phyloP scores from a whole-genome alignment of 2,888 invertebrate species.

The Sipunculus nudus region DNA sequence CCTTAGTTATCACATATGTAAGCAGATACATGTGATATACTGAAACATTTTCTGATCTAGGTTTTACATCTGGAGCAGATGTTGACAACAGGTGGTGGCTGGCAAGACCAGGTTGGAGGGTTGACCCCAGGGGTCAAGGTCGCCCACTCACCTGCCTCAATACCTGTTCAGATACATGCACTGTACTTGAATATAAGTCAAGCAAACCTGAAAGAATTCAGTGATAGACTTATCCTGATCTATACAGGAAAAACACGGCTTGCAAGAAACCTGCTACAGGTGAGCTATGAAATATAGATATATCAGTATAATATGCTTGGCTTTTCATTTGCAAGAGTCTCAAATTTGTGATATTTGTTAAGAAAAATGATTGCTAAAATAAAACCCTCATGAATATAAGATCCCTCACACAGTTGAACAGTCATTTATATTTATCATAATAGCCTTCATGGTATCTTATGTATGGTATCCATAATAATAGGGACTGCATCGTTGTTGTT shows the following conservation, averaged over 20 bases:
- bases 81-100: slow-evolving; percentile 71
- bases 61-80: slow-evolving; percentile 70
- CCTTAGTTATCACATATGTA: background rate
- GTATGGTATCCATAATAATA: too few relatives aligned
- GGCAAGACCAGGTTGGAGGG: slow-evolving; percentile 72
- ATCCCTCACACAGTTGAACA: too few relatives aligned
- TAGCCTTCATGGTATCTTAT: too few relatives aligned
- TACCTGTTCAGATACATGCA: slow-evolving; percentile 62
- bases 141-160: slow-evolving; percentile 58
- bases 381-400: too few relatives aligned
- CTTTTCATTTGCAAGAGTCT: too few relatives aligned
- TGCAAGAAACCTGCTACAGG: slow-evolving; percentile 70
- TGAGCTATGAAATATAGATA: too few relatives aligned
- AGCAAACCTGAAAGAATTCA: slow-evolving; percentile 57
- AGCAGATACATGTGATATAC: background rate
- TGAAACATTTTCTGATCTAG: slow-evolving; percentile 47
- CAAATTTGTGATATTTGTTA: too few relatives aligned
- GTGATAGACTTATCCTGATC: slow-evolving; percentile 67
- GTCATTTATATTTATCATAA: too few relatives aligned
- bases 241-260: slow-evolving; percentile 71
- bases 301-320: too few relatives aligned
- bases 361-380: too few relatives aligned
- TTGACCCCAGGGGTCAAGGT: slow-evolving; percentile 67
- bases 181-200: slow-evolving; percentile 51
- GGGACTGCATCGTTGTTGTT: too few relatives aligned